A percentile compares a stretch with the other conserved stretches of the same genome.
Evolutionary conservation across 2,113 vertebrate species (phyloP).

Genomic region (Sorex araneus): DNA sequence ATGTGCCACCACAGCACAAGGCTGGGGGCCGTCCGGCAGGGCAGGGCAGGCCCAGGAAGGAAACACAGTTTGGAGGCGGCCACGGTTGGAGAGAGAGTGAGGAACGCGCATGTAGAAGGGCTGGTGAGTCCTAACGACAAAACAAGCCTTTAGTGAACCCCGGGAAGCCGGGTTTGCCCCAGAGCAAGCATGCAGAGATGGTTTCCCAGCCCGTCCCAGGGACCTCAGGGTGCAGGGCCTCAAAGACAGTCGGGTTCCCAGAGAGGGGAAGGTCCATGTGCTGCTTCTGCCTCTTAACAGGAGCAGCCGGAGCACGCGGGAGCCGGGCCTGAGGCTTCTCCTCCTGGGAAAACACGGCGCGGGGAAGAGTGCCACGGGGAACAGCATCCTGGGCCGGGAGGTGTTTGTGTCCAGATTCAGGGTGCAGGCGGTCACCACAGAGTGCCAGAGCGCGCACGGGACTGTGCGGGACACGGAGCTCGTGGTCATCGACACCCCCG

Average conservation of each 20-base stretch:
- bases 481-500: constrained; percentile 68
- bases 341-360: constrained; percentile 56
- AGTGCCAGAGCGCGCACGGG: constrained; percentile 3
- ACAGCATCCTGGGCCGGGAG: constrained; percentile 62
- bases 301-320: accelerated
- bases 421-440: background rate
- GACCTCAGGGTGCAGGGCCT: background rate
- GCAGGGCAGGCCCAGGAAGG: background rate
- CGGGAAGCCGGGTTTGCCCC: no score
- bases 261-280: background rate
- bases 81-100: background rate
- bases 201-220: background rate
- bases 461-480: background rate
- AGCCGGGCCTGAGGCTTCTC: constrained; percentile 42
- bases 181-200: background rate
- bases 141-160: background rate
- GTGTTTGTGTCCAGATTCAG: background rate
- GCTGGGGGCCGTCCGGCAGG: no score
- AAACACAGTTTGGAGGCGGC: background rate
- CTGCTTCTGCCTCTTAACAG: background rate
- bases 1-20: no score
- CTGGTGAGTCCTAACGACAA: background rate
- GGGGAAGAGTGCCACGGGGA: constrained; percentile 76
- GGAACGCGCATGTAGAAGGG: background rate
- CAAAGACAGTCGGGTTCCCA: background rate